Evolutionary conservation across 2,113 vertebrate genomes (phyloP).

Genomic region (Microcebus jonahi): DNA sequence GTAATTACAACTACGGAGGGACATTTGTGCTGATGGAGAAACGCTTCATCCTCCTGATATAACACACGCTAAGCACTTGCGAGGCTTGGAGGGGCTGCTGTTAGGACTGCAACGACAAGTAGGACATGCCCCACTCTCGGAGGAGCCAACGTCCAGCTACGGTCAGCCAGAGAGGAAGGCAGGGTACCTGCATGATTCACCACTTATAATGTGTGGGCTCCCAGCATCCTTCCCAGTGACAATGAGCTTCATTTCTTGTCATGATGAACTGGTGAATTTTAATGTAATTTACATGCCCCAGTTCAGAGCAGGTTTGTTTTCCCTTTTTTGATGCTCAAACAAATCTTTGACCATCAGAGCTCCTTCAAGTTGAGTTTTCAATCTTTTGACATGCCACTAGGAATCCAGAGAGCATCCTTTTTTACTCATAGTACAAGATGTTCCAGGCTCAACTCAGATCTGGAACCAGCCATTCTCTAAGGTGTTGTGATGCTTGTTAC

Average conservation of each 20-base stretch:
- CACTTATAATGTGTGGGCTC: neutral
- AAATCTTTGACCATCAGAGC: neutral
- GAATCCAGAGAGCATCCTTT: neutral
- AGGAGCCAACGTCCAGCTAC: no score
- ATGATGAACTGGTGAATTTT: neutral
- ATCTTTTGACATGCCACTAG: neutral
- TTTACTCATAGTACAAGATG: no score
- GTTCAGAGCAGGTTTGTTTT: no score
- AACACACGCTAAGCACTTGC: fast-evolving
- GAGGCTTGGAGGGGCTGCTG: neutral
- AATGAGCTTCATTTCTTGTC: neutral
- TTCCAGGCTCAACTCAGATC: neutral
- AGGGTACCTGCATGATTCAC: neutral
- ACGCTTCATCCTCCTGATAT: neutral
- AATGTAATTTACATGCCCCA: neutral
- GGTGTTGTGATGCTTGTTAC: fast-evolving
- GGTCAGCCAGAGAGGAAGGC: neutral
- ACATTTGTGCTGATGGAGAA: neutral
- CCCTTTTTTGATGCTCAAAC: neutral
- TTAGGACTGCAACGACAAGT: neutral
- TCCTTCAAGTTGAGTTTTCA: neutral
- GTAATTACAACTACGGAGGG: fast-evolving
- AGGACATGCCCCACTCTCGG: fast-evolving
- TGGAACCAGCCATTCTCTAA: no score
- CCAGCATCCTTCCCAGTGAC: neutral